These are phyloP conservation scores for Caradrina kadenii DNA, from an alignment of 2,888 invertebrate species.

Conservation along the genomic window DNA sequence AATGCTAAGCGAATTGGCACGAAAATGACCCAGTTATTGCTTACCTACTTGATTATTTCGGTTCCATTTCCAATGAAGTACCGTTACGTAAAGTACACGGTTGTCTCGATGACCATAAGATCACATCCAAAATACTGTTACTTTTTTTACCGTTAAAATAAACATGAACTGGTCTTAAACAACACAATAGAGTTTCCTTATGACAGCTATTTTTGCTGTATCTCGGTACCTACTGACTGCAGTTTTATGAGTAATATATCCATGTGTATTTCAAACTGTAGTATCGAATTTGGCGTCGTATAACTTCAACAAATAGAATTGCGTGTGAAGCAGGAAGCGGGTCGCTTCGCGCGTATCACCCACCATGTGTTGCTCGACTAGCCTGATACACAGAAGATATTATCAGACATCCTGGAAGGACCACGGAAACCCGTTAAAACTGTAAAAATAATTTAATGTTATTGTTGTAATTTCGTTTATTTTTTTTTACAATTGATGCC, in stretches of 20 bases:
- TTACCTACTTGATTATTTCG: conserved; percentile 1
- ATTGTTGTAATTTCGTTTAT: neutral
- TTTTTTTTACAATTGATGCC: too few species aligned
- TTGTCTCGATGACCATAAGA: conserved; percentile 16
- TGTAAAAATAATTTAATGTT: conserved; percentile 19
- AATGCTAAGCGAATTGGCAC: conserved; percentile 20
- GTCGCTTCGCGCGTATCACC: conserved; percentile 65
- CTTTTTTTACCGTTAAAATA: conserved; percentile 15
- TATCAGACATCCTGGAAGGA: conserved; percentile 51
- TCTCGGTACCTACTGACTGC: neutral
- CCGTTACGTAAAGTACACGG: conserved; percentile 9
- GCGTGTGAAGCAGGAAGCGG: conserved; percentile 77
- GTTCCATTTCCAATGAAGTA: conserved; percentile 1
- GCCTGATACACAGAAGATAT: conserved; percentile 38
- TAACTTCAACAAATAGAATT: conserved; percentile 66
- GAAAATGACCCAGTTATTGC: conserved; percentile 26
- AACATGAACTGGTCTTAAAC: neutral
- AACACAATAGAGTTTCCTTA: conserved; percentile 28
- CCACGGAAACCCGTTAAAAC: conserved; percentile 28
- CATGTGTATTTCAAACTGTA: conserved; percentile 29
- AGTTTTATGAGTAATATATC: conserved; percentile 13
- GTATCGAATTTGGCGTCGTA: conserved; percentile 56
- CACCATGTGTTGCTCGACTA: conserved; percentile 37
- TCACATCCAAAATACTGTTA: conserved; percentile 24
- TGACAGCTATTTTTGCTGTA: conserved; percentile 22